A percentile compares a stretch with the other conserved stretches of the same genome.
phyloP scores from a whole-genome alignment of 2,797 vertebrate species.

The Coendou prehensilis region DNA sequence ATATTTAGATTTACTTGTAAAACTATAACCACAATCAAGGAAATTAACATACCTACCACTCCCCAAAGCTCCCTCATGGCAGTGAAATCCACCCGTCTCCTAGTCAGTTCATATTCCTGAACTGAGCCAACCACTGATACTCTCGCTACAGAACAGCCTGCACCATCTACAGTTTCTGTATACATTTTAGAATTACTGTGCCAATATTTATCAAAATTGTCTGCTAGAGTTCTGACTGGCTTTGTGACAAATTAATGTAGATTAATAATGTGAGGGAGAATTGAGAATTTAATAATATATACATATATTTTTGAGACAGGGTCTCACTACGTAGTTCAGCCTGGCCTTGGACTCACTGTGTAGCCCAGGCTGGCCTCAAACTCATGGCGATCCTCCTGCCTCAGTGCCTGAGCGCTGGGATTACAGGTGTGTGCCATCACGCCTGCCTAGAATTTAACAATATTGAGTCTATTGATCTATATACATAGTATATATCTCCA shows the following conservation, averaged over 20 bases:
- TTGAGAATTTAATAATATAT: not conserved
- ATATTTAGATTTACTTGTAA: not conserved
- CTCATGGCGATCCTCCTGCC: too few relatives aligned
- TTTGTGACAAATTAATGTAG: conserved; percentile 3
- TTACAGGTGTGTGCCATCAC: too few relatives aligned
- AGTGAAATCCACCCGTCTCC: not conserved
- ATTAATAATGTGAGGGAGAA: not conserved
- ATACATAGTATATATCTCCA: not conserved
- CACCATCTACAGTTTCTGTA: not conserved
- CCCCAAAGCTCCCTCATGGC: not conserved
- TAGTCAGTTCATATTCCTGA: not conserved
- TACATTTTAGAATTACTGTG: not conserved
- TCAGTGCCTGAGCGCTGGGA: too few relatives aligned
- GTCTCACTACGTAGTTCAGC: not conserved
- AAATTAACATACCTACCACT: not conserved
- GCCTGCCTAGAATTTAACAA: not conserved
- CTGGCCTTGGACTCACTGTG: not conserved
- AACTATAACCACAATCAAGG: not conserved
- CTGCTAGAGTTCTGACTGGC: not conserved
- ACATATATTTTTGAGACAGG: not conserved
- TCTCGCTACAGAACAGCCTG: not conserved
- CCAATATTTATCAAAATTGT: not conserved
- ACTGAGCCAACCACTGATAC: not conserved
- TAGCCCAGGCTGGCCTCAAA: too few relatives aligned
- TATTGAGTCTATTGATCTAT: not conserved